Evolutionary conservation across 2,797 vertebrate genomes (phyloP).

Genomic region (Triplophysa yarkandensis): DNA sequence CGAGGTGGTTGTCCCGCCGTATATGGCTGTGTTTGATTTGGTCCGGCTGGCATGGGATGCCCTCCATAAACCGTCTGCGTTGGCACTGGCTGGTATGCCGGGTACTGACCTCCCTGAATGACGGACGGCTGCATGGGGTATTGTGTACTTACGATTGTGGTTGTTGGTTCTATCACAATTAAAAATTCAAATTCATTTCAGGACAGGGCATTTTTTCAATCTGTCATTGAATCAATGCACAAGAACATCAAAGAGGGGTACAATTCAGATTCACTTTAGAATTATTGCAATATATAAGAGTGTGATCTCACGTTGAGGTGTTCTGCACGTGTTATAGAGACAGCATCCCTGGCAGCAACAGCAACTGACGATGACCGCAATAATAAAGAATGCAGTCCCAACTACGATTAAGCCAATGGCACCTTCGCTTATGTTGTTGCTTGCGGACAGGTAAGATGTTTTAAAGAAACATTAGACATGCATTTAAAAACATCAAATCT

Average conservation of each 20-base stretch:
- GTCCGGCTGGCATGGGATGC: neutral
- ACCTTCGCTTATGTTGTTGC: rapidly evolving
- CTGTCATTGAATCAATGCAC: neutral
- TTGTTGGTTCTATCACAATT: neutral
- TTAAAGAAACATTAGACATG: constrained; percentile 2
- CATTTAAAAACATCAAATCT: neutral
- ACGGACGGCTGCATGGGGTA: neutral
- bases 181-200: neutral
- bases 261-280: no score
- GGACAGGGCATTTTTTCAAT: neutral
- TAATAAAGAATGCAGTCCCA: constrained; percentile 61
- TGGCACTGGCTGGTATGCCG: neutral
- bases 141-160: neutral
- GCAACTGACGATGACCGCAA: constrained; percentile 81
- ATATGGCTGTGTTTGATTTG: constrained; percentile 32
- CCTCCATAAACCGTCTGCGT: neutral
- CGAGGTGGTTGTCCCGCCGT: constrained; percentile 46
- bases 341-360: constrained; percentile 91
- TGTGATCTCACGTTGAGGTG: constrained; percentile 77
- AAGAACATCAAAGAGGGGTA: neutral
- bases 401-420: constrained; percentile 61
- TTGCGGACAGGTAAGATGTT: neutral
- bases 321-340: constrained; percentile 86
- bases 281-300: neutral
- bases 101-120: neutral